Conservation (phyloP, 2,113 vertebrate species). For the Gasterosteus nipponicus region DNA sequence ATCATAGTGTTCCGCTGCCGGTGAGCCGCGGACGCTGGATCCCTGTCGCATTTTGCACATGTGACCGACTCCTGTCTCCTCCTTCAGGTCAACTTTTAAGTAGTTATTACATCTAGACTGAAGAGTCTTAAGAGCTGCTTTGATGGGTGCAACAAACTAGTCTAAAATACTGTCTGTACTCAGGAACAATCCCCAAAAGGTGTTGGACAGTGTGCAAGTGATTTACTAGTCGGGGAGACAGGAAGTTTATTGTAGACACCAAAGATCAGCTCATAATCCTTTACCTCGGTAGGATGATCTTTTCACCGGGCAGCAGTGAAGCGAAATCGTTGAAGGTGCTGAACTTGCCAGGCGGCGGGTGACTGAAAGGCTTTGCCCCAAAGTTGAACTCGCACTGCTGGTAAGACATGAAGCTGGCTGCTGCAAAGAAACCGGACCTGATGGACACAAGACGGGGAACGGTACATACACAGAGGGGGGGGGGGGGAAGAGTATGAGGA, state of each 20-base stretch:
- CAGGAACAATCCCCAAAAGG: neutral
- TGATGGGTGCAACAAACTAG: conserved; percentile 6
- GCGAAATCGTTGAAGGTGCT: conserved; percentile 99
- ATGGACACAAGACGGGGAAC: neutral
- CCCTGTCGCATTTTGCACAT: neutral
- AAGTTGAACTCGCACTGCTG: conserved; percentile 99
- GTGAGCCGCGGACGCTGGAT: neutral
- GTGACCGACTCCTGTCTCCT: neutral
- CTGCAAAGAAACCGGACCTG: conserved; percentile 98
- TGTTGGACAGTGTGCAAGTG: conserved; percentile 17
- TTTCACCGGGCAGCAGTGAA: conserved; percentile 92
- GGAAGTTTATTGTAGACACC: neutral
- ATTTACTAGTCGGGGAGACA: conserved; percentile 5
- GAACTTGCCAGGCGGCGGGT: conserved; percentile 92
- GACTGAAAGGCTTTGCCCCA: conserved; percentile 96
- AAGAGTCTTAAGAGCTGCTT: neutral
- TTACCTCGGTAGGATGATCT: conserved; percentile 97
- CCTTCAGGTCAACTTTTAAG: neutral
- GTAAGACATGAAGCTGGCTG: conserved; percentile 99
- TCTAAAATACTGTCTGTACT: neutral
- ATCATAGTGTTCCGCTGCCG: neutral
- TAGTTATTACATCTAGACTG: neutral
- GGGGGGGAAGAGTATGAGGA: neutral
- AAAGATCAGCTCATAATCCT: neutral
- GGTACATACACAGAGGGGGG: neutral